These are phyloP conservation scores for Ramphastos sulfuratus DNA, from an alignment of 2,113 vertebrate species.

Conservation along the genomic window DNA sequence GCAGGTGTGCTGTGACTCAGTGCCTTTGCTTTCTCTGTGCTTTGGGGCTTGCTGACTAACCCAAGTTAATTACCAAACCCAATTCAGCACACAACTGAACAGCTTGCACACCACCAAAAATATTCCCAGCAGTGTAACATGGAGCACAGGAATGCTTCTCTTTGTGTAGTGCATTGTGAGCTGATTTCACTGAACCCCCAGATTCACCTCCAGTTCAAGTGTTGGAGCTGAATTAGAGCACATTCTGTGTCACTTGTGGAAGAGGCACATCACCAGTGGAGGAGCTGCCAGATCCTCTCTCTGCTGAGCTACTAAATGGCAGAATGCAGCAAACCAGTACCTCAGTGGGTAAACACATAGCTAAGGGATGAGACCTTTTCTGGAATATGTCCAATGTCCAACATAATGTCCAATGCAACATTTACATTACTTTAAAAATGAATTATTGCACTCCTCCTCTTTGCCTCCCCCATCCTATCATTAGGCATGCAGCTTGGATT, in stretches of 20 bases:
- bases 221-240: not conserved
- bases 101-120: not conserved
- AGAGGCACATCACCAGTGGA: accelerated
- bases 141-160: not conserved
- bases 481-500: not conserved
- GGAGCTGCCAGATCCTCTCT: not conserved
- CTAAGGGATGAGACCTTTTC: not conserved
- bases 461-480: not conserved
- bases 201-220: not conserved
- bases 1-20: accelerated
- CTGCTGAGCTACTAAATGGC: not conserved
- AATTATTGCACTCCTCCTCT: not conserved
- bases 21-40: not conserved
- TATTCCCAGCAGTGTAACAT: not conserved
- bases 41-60: not conserved
- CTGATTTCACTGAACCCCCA: accelerated
- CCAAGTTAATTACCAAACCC: not conserved
- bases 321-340: not conserved
- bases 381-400: not conserved
- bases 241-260: accelerated
- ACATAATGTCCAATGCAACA: not conserved
- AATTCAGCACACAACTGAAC: not conserved
- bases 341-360: not conserved
- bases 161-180: accelerated
- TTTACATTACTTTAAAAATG: not conserved